Conservation (phyloP, 92 coral and sea anemone species). For the Desmophyllum pertusum region DNA sequence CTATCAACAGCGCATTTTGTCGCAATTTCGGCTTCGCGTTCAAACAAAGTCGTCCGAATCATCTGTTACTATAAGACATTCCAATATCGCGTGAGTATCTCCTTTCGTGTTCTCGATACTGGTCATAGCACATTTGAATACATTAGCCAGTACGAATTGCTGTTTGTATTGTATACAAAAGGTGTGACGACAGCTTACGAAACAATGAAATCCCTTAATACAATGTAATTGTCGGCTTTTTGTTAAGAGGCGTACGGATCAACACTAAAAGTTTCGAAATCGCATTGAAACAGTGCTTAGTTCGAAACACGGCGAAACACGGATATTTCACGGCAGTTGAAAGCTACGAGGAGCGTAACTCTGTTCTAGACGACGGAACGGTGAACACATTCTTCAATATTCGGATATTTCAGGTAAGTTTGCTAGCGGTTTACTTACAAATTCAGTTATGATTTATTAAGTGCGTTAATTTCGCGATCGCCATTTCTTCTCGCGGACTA, state of each 20-base stretch:
- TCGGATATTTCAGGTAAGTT: conserved; percentile 35
- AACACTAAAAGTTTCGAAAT: conserved; percentile 73
- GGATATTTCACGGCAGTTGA: neutral
- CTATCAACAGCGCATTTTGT: neutral
- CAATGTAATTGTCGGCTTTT: conserved; percentile 91
- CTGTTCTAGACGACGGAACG: neutral
- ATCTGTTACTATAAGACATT: conserved; percentile 7
- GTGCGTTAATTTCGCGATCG: conserved; percentile 40
- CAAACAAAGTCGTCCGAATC: neutral
- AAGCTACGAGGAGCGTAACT: conserved; percentile 1
- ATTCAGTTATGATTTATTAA: conserved; percentile 48
- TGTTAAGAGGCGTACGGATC: conserved; percentile 63
- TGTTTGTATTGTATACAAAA: conserved; percentile 84
- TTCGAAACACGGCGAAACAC: conserved; percentile 27
- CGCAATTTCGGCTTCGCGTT: neutral
- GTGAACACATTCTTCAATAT: neutral
- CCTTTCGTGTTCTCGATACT: conserved; percentile 31
- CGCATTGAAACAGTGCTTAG: conserved; percentile 48
- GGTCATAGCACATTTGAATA: conserved; percentile 68
- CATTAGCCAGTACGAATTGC: conserved; percentile 53
- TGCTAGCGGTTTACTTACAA: conserved; percentile 29
- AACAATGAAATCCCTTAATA: conserved; percentile 88
- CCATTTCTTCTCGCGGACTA: neutral
- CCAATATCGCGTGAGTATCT: conserved; percentile 39
- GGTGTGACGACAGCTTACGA: conserved; percentile 83